Evolutionary conservation across 1,140 invertebrate species (phyloP), one percentile per base, ranked within the genome.

Genomic region (Drosophila ananassae): DNA sequence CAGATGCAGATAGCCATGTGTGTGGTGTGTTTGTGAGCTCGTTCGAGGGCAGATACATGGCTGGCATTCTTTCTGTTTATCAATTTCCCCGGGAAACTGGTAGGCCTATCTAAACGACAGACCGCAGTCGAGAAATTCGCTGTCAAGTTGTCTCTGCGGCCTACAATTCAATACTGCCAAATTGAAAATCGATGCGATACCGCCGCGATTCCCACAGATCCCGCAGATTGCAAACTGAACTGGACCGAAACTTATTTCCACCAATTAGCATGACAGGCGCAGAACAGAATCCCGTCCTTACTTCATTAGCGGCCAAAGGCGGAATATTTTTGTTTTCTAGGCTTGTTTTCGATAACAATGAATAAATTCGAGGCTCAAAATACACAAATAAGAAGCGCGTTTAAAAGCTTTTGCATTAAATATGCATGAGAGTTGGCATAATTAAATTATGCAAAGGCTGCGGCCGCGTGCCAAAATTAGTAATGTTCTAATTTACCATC

Each of bases 391-490:
- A 61, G 66, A 44, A 37, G 74, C 74, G 73, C 82, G 69, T 87
- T 84, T 56, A 79, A 83, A 84, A 75, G 80, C 80, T 84, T 83
- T 76, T 87, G 7, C 68, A 79, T 87, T 78, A 72, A 79, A 82
- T 87, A 87, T 87, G 84, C 82, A 87, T 89, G 79, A 72, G 51
- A 54, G 83, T 58, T 75, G 48, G 62, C 78, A 62, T 87, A 87
- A 87, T 87, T 82, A 60, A 87, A 87, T 87, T 87, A 87, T 78
- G 71, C 74, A 82, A 89, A 73, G 61, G 71, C 48, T 82, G 82
- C 69, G 78, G 78, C 78, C 68, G 81, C 81, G 74, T 87, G 82
- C 82, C 82, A 87, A 89, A 87, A 87, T 71, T 85, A 73, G 85
- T 68, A 82, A 87, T 85, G 77, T 75, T 78, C 71, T 75, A 81